These are phyloP conservation scores for Stichopus horrens DNA, from an alignment of 53 echinoderm and acorn worm genomes.

Conservation along the genomic window DNA sequence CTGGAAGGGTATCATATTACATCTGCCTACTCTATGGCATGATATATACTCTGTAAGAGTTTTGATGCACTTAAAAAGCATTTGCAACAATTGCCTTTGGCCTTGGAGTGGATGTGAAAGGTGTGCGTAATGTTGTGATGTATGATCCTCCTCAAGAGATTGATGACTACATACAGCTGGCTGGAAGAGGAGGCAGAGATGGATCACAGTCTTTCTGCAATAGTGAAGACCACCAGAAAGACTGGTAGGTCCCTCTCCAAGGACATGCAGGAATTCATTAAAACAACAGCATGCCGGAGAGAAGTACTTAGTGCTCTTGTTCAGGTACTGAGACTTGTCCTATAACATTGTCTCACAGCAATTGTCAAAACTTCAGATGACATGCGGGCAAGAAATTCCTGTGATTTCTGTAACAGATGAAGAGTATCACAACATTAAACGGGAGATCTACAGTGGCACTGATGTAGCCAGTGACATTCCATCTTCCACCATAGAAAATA, in stretches of 20 bases:
- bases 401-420: background rate
- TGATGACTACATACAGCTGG: constrained; percentile 1
- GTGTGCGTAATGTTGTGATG: background rate
- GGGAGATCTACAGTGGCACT: background rate
- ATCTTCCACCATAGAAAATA: background rate
- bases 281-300: background rate
- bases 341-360: background rate
- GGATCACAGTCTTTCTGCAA: background rate
- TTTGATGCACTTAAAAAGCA: too few species aligned
- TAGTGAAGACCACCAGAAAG: background rate
- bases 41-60: too few species aligned
- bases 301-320: background rate
- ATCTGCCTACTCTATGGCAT: too few species aligned
- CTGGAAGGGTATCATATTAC: too few species aligned
- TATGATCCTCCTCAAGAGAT: background rate
- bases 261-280: background rate
- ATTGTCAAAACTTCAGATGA: background rate
- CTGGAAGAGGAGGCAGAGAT: constrained; percentile 14
- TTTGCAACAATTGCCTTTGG: constrained; percentile 41
- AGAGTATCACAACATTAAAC: background rate
- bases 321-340: background rate
- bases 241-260: background rate
- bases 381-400: background rate
- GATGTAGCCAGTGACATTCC: background rate
- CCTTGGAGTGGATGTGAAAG: constrained; percentile 12